Evolutionary conservation across 2,797 vertebrate genomes (phyloP), one percentile per base, ranked within the genome.

Genomic region (Myotis pilosus): DNA sequence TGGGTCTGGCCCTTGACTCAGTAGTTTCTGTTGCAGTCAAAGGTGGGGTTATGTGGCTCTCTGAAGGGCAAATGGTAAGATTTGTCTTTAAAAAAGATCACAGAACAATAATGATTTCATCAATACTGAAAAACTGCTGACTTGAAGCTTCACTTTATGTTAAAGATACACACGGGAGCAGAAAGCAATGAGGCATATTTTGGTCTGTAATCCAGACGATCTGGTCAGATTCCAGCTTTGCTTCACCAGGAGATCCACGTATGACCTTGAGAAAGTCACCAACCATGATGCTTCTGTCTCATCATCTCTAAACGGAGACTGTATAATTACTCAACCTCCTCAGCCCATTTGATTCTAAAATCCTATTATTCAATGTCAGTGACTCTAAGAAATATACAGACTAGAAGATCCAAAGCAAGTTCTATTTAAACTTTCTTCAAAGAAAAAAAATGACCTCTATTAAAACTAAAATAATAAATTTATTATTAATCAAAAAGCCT

Each of bases 41-140:
- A n/a, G 22, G 22, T 1, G 12, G 44, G 81, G 30, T 30, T 66
- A 20, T 44, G 38, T 81, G 13, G 69, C 76, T 92, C 25, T 89
- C 19, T 57, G 55, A 84, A 80, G 36, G 83, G 30, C 66, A 78
- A 51, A 66, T 15, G 16, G 12, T 94, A 82, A 91, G 62, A 69
- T 74, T 49, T 66, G 68, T 51, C 53, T 87, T 92, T 84, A 51
- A 92, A 80, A 64, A 90, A 90, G 89, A 80, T 57, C 64, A 95
- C 17, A 92, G 71, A 74, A 94, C 23, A 92, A 71, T 85, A 51
- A 83, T 89, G 57, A 84, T 55, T 89, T 88, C 51, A 88, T 75
- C 20, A 36, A 0, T 84, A 60, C 85, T 69, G 62, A 92, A 81
- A 89, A 86, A 57, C 72, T 57, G 69, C 84, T 88, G 69, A 87